Percentiles rank a stretch among this genome's conserved stretches.
phyloP scores from a whole-genome alignment of 37 sponge, comb jelly and placozoan species.

The Crambe crambe region DNA sequence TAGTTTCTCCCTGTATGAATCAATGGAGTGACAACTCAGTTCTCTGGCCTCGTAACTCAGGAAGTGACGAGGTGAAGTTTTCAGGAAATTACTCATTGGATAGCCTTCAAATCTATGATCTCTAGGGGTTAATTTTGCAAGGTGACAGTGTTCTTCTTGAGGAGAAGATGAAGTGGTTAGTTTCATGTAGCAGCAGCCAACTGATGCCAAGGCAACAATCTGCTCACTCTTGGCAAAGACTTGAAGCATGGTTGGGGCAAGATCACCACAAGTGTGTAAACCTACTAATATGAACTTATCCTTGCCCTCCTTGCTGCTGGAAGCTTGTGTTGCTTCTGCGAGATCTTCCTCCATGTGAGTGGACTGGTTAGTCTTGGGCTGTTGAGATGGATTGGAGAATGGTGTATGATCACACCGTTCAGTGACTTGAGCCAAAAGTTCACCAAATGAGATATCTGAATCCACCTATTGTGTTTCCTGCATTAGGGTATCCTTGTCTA shows the following conservation, averaged over 20 bases:
- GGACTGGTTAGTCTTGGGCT: no score
- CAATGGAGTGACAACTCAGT: slow-evolving; percentile 72
- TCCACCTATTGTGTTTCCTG: no score
- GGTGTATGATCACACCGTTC: no score
- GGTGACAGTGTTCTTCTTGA: no score
- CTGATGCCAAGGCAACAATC: slow-evolving; percentile 55
- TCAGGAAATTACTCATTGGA: slow-evolving; percentile 55
- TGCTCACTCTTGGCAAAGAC: slow-evolving; percentile 41
- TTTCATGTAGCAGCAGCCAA: slow-evolving; percentile 91
- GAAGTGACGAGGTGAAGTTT: slow-evolving; percentile 14
- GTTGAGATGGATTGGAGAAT: no score
- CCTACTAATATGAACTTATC: slow-evolving; percentile 52
- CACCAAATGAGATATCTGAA: no score
- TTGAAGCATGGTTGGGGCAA: slow-evolving; percentile 69
- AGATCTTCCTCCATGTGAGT: no score
- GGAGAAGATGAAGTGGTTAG: slow-evolving; percentile 15
- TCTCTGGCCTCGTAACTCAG: slow-evolving; percentile 77
- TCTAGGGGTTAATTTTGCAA: not conserved
- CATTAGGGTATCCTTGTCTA: no score
- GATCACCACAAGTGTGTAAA: slow-evolving; percentile 83
- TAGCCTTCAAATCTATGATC: slow-evolving; percentile 29
- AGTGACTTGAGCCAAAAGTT: no score
- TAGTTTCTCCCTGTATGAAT: slow-evolving; percentile 31
- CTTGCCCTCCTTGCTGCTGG: not conserved
- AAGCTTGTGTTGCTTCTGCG: no score